A percentile compares a stretch with the other conserved stretches of the same genome.
Conservation (phyloP, 2,113 vertebrate species). For the Mustela nigripes region DNA sequence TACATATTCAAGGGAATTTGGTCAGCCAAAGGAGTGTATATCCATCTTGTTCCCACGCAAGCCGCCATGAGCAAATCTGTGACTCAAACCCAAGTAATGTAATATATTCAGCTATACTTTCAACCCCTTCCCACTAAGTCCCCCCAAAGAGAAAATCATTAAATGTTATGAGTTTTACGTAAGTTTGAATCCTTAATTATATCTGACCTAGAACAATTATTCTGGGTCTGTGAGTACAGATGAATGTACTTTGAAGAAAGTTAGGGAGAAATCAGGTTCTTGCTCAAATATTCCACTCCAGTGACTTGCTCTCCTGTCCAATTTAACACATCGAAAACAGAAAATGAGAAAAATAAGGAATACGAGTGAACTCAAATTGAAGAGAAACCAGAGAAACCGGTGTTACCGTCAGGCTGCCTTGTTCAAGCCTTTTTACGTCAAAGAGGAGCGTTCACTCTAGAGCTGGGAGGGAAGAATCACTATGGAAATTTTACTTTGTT, state of each 20-base stretch:
- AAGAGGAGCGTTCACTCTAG: background rate
- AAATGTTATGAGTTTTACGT: background rate
- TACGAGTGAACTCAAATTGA: constrained; percentile 20
- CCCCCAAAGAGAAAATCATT: background rate
- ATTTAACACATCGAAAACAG: background rate
- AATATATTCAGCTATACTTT: background rate
- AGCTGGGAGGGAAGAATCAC: background rate
- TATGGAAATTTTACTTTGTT: background rate
- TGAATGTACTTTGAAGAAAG: constrained; percentile 16
- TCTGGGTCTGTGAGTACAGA: background rate
- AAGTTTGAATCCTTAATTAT: background rate
- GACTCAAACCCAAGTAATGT: constrained; percentile 7
- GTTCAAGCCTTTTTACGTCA: background rate
- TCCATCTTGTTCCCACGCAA: background rate
- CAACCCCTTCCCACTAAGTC: background rate
- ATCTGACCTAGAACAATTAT: background rate
- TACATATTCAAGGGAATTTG: background rate
- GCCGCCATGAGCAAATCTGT: background rate
- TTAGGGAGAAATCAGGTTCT: constrained; percentile 9
- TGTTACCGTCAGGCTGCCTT: background rate
- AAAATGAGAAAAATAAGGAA: constrained; percentile 68
- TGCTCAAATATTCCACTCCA: background rate
- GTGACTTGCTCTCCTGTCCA: constrained; percentile 67
- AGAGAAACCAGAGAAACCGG: background rate
- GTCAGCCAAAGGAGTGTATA: background rate